These are phyloP conservation scores for Micrastur ruficollis DNA, from an alignment of 2,797 vertebrate species.

Conservation along the genomic window DNA sequence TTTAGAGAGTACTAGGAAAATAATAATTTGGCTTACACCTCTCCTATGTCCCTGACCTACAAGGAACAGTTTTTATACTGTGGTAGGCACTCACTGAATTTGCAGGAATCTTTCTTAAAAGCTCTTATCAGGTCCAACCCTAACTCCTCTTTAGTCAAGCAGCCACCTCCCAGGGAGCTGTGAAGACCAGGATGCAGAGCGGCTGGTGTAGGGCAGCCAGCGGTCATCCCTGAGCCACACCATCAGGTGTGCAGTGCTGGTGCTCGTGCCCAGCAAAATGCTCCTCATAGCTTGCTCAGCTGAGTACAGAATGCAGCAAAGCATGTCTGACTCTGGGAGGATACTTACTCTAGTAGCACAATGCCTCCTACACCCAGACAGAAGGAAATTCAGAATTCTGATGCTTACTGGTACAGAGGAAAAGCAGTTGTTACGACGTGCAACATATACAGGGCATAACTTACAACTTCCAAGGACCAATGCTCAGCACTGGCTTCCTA, in stretches of 20 bases:
- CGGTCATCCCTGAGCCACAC: neutral
- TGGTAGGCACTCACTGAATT: neutral
- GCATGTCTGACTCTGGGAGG: neutral
- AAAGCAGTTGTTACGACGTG: neutral
- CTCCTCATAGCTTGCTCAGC: neutral
- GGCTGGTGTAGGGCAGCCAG: neutral
- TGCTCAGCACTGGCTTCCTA: neutral
- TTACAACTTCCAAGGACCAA: neutral
- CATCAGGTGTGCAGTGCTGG: neutral
- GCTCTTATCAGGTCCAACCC: neutral
- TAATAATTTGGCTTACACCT: neutral
- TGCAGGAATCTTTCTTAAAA: neutral
- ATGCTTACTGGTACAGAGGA: neutral
- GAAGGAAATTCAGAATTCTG: constrained; percentile 7
- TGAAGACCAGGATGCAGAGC: neutral
- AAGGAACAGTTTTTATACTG: neutral
- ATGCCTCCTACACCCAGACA: neutral
- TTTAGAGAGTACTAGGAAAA: neutral
- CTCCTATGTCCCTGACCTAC: neutral
- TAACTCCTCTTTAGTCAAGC: neutral
- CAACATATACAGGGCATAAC: neutral
- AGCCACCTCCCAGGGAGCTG: neutral
- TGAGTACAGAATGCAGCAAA: neutral
- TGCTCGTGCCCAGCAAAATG: neutral
- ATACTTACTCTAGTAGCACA: neutral